Evolutionary conservation across 2,797 vertebrate species (phyloP).

Genomic region (Strix occidentalis): DNA sequence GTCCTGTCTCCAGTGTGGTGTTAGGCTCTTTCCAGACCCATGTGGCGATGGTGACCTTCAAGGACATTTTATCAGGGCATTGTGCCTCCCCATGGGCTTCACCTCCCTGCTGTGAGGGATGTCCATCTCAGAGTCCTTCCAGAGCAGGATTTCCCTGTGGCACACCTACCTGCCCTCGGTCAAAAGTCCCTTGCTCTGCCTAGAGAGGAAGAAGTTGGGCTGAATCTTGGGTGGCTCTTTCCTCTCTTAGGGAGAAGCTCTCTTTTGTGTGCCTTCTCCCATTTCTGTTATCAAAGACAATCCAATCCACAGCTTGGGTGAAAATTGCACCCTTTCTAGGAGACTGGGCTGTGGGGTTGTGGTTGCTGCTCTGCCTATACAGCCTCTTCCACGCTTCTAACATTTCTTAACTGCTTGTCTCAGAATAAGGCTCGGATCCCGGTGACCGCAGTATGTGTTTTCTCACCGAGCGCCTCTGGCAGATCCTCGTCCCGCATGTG

Average conservation of each 20-base stretch:
- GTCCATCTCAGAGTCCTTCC: background rate
- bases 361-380: background rate
- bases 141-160: background rate
- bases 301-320: rapidly evolving
- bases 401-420: background rate
- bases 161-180: background rate
- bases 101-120: background rate
- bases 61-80: background rate
- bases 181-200: background rate
- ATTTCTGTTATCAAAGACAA: background rate
- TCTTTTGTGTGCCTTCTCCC: background rate
- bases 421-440: background rate
- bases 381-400: background rate
- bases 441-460: rapidly evolving
- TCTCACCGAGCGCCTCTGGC: rapidly evolving
- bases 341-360: rapidly evolving
- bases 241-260: background rate
- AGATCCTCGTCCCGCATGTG: rapidly evolving
- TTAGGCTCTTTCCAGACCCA: background rate
- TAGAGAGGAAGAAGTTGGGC: background rate
- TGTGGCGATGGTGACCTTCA: background rate
- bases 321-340: background rate
- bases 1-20: background rate
- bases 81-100: rapidly evolving
- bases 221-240: background rate